Base-by-base conservation (phyloP, 2,113 vertebrate species). In the Poecile atricapillus region DNA sequence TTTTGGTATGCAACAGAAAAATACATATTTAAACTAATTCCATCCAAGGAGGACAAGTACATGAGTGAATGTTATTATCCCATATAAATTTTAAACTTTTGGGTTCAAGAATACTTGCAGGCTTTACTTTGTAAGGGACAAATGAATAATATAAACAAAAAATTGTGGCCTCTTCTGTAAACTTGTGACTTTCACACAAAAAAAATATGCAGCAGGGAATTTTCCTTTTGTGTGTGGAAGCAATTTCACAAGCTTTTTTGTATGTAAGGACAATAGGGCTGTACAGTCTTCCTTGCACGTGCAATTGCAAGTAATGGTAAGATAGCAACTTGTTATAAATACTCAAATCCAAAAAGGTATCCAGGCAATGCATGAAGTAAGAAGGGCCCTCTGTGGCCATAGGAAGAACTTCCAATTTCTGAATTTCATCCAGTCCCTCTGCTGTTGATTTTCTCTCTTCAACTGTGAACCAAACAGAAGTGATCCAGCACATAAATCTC, bases 381-480 rank as follows among this genome's bases (percentile, higher is more conserved):
- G 78, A 91, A 77, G 71, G 93, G 65, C 94, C 79, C 94, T 80
- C 59, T 83, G 96, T 86, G 94, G 92, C 52, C 68, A 86, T 0
- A 49, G 3, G 18, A 73, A 87, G 82, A 87, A 49, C 50, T 63
- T 87, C 46, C 74, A 68, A 22, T 75, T 91, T 80, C 59, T 65
- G 24, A 85, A 83, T 86, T 85, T 76, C 20, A 64, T 64, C 85
- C 58, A 15, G 12, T 75, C 41, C 77, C 68, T 19, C 13, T 73
- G 55, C 44, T 63, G 18, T 15, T 74, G 63, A 59, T 37, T 76
- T 52, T n/a, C 5, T 52, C 24, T 70, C 50, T 81, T 86, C 35
- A 67, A 7, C n/a, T 81, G 22, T 52, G 50, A 82, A 49, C 52
- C 33, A 80, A 64, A 60, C 13, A 91, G 41, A 83, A 62, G 13